Evolutionary conservation across 2,888 invertebrate species (phyloP), one percentile per base, ranked within the genome.

Genomic region (Amiota mariae): DNA sequence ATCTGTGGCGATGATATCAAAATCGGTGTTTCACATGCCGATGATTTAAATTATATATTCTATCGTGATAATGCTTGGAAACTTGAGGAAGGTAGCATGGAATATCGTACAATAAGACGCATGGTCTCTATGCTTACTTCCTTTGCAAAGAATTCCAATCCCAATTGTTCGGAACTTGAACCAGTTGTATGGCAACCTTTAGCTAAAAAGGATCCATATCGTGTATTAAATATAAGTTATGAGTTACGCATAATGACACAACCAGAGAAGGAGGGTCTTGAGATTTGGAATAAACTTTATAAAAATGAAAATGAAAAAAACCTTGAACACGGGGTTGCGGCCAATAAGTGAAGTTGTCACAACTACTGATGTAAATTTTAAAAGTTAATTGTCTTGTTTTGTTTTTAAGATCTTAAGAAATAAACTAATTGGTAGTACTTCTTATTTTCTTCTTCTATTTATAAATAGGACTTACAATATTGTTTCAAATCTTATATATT

Each of bases 41-140:
- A 90, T 79, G 90, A 90, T 72, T 59, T 89, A 54, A 84, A 84
- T 1, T 90, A 89, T 57, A 74, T 89, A 0, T 90, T 89, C 67
- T 86, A 85, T 18, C 83, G 85, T 70, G 70, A 68, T 15, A 71
- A 76, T 3, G 79, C 84, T 0, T 75, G 76, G 57, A 83, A 81
- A 71, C 71, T 85, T 4, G 70, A 78, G 0, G 47, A 70, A 1
- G 76, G 80, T 1, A 80, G 82, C 2, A 67, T 77, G 1, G 90
- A 89, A 72, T 87, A 81, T 49, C 71, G 74, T 49, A 89, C 86
- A 0, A 87, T 90, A 9, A 78, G 83, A 20, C 79, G 86, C 15
- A 85, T 90, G 87, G 80, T 89, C 9, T 79, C 80, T 11, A 81
- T 89, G 12, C 78, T 85, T 61, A 86, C 87, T 0, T 71, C 82